A percentile compares a stretch with the other conserved stretches of the same genome.
Evolutionary conservation across 2,113 vertebrate genomes (phyloP).

Genomic region (Oncorhynchus gorbuscha): DNA sequence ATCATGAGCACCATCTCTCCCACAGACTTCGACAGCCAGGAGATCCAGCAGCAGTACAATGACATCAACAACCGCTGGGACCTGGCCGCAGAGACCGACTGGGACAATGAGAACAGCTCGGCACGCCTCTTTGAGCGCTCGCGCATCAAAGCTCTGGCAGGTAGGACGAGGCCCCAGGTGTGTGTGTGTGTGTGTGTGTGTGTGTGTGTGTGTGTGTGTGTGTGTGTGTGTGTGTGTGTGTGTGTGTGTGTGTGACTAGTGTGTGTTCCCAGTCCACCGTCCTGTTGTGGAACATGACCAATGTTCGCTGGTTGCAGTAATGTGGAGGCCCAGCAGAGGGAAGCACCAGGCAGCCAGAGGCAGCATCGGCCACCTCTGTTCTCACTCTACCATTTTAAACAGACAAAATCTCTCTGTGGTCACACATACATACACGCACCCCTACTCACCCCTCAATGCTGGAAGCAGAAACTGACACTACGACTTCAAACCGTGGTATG

Average conservation of each 20-base stretch:
- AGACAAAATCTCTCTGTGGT: background rate
- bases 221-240: background rate
- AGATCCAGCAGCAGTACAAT: constrained; percentile 95
- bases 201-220: background rate
- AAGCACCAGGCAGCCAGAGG: constrained; percentile 40
- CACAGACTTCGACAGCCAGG: constrained; percentile 91
- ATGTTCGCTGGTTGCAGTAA: constrained; percentile 57
- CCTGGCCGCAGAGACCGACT: constrained; percentile 84
- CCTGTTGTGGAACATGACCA: background rate
- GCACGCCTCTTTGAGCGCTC: constrained; percentile 91
- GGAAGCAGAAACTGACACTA: background rate
- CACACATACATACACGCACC: background rate
- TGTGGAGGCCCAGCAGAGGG: constrained; percentile 70
- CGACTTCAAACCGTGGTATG: background rate
- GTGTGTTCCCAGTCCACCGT: background rate
- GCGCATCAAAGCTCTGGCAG: constrained; percentile 91
- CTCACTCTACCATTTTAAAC: background rate
- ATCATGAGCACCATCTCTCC: constrained; percentile 94
- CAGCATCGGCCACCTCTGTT: background rate
- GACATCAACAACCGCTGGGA: constrained; percentile 97
- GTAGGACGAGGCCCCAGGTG: constrained; percentile 53
- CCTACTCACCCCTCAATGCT: background rate
- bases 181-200: background rate
- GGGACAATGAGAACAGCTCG: constrained; percentile 95
- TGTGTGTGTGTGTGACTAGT: background rate